Evolutionary conservation across 1,140 invertebrate species (phyloP), one percentile per base, ranked within the genome.

Genomic region (Hypothenemus hampei): DNA sequence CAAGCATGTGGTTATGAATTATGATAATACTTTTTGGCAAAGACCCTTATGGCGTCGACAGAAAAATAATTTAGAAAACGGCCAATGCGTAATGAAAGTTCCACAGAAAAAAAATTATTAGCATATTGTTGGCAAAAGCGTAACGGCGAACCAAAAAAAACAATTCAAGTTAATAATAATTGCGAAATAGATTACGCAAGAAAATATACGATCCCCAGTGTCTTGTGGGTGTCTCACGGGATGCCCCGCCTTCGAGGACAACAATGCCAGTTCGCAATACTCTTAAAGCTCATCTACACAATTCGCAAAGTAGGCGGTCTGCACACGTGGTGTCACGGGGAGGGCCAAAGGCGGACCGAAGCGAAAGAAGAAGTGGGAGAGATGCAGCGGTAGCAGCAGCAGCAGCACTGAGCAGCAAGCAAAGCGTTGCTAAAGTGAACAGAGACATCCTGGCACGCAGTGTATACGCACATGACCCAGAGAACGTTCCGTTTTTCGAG

Each of bases 371-470:
- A 50, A 57, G 37, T 59, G 58, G 67, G 63, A 59, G 65, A 63
- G 60, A 49, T 61, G 53, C 57, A 63, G 52, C 54, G 24, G 44
- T 36, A 45, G 7, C 21, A 20, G 7, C 40, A 11, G 20, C 18
- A 11, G 10, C 11, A 23, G 15, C 41, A 33, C 24, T n/a, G 15
- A 40, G 19, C 46, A 43, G 51, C 62, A 58, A 52, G 49, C 62
- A 33, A n/a, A n/a, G n/a, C n/a, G n/a, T n/a, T n/a, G n/a, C n/a
- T n/a, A n/a, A n/a, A n/a, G n/a, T n/a, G n/a, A 54, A 57, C 67
- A 69, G 66, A 69, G 66, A 64, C 68, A 69, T 68, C 66, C 60
- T 56, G 60, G 58, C 59, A 67, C 66, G 66, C 66, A 66, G 66
- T 62, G 59, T 43, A 67, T 57, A 67, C 64, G 64, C 67, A 69